Base-by-base conservation (phyloP, 2,888 invertebrate genomes). In the Venustoraphidia nigricollis region DNA sequence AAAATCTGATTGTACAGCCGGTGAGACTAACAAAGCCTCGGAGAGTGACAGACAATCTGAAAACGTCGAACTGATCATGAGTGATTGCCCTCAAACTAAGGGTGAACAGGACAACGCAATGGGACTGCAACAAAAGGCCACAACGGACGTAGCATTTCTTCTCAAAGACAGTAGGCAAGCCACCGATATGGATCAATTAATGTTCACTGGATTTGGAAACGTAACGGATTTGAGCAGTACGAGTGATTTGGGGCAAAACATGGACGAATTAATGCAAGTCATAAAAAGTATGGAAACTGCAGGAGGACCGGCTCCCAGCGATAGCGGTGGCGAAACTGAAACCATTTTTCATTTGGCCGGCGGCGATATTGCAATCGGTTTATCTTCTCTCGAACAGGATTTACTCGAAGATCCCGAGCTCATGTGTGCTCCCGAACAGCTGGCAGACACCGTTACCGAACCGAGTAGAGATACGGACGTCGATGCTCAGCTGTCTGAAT, bases 201-300 rank as follows among this genome's bases (percentile, higher is more conserved):
- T 83, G 46, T 77, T 76, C 55, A 77, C 75, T 56, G 63, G 76
- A 48, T 74, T 58, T 50, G 57, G 60, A 17, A 59, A 56, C 36
- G 54, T 62, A 51, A 58, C 60, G 27, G 55, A 60, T 41, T 55
- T 61, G 27, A 65, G 72, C 36, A 60, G 61, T 42, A 68, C 66
- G 51, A 69, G 68, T 55, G 83, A 83, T 59, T 62, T 77, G 45
- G 75, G 68, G 14, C 75, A 73, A 52, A 71, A 72, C 59, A 73
- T 73, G 3, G 76, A 76, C 34, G 86, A 83, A 54, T 69, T 88
- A 46, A 71, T 87, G 55, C 83, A 83, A 62, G 86, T 81, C 3
- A 79, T 88, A 43, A 84, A 84, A 64, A 82, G 80, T 8, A 76
- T 87, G 55, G 86, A 84, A 56, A 67, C 68, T 43, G 70, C 67